phyloP scores from a whole-genome alignment of 1,140 invertebrate species.

The Drosophila lacertosa region DNA sequence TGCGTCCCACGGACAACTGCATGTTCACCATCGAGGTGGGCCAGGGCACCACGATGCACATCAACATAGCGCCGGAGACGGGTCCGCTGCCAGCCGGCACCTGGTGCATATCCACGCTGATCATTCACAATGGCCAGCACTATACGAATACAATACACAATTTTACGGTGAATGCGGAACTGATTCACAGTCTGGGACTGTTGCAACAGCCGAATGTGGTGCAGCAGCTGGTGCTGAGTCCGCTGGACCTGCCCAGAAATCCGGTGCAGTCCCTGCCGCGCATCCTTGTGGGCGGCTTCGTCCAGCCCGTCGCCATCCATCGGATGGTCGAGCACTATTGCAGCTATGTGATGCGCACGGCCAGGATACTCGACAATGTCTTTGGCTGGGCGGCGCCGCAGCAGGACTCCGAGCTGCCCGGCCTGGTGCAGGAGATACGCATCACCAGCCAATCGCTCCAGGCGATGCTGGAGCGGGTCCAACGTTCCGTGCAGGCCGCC shows the following conservation, averaged over 20 bases:
- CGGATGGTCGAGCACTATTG: slow-evolving; percentile 9
- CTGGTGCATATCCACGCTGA: slow-evolving; percentile 16
- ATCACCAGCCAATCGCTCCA: neutral
- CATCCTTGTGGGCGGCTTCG: neutral
- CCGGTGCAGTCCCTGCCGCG: neutral
- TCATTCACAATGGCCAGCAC: slow-evolving; percentile 15
- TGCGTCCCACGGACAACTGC: neutral
- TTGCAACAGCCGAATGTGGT: neutral
- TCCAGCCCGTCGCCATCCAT: neutral
- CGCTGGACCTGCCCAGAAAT: neutral
- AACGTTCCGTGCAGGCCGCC: neutral
- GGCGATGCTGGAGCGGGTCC: neutral
- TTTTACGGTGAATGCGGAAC: neutral
- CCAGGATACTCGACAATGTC: neutral
- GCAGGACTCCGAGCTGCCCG: neutral
- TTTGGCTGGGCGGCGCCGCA: neutral
- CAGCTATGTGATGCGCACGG: slow-evolving; percentile 7
- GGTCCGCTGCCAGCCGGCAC: neutral
- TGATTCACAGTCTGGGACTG: neutral
- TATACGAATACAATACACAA: slow-evolving; percentile 17
- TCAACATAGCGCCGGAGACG: slow-evolving; percentile 1
- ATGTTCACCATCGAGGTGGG: neutral
- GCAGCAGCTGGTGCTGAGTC: slow-evolving; percentile 2
- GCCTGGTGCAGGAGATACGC: neutral
- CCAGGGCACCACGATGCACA: slow-evolving; percentile 8